Base-by-base conservation (phyloP, 2,797 vertebrate species). In the Dromococcyx pavoninus region DNA sequence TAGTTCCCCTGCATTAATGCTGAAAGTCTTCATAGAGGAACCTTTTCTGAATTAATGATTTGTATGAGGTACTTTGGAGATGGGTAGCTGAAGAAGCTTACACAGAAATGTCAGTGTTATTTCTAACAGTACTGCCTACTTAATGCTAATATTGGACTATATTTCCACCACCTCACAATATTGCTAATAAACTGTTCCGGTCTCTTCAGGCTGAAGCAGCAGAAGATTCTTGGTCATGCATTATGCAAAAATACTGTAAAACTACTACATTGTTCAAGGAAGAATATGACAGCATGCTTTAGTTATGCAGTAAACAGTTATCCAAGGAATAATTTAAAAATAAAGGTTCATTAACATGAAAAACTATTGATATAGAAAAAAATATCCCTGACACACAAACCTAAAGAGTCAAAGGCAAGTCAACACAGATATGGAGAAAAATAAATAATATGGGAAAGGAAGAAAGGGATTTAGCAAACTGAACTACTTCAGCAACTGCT, bases 351-450 rank as follows among this genome's bases (percentile, higher is more conserved):
- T 44, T 89, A 37, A 56, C 7, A 23, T 3, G 16, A 23, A 81
- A 71, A 83, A 7, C 1, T 5, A 27, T 21, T 3, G 64, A 51
- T 32, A 91, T 8, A 39, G 7, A 2, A 25, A 85, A 58, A 7
- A 5, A 43, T 19, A 69, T 22, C 16, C 28, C 22, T 74, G 54
- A 46, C 16, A 57, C 7, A 69, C 7, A 75, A 66, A 30, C 22
- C 28, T n/a, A 7, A 60, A 57, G 5, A 43, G 15, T 65, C 23
- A 74, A 88, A 57, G 5, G 12, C 14, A 74, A 82, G 37, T 37
- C 53, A 53, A 53, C 8, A 48, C 2, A 37, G 0, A 1, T 3
- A 13, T 0, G 41, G 7, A 58, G 6, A 75, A 8, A 41, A 44
- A 46, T 41, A 69, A 28, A 50, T 18, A 9, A 53, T 3, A 14